Base-by-base conservation (phyloP, 2,888 invertebrate genomes). In the Gortyna flavago region DNA sequence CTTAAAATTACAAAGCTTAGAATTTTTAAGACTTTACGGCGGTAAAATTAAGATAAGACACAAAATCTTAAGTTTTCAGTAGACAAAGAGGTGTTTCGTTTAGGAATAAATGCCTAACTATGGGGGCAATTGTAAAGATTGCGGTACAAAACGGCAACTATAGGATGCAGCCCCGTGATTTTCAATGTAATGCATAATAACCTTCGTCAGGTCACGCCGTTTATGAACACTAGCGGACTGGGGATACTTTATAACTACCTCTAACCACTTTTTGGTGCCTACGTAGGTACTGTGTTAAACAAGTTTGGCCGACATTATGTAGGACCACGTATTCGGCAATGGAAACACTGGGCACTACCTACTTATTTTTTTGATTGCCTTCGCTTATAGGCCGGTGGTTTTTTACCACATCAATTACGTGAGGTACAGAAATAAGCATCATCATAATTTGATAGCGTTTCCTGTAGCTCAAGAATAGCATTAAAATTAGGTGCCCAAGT, bases 161-260 rank as follows among this genome's bases (percentile, higher is more conserved):
- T 90, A 82, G 90, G 92, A 91, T 91, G 86, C 86, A 88, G 89
- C 90, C 91, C 92, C 87, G 91, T 94, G 91, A 94, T 94, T 94
- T 94, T 91, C 92, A 92, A 93, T 94, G 93, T 93, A 92, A 88
- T 92, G 94, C 92, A 89, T 93, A 93, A 94, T 93, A 91, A 91
- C 90, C 88, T 86, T 88, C 84, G 86, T 87, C 88, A 81, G 90
- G 90, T 90, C 91, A 90, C 86, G 88, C 89, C 88, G 88, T 85
- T 88, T 86, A 88, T 84, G 84, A 81, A 80, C 85, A 80, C 77
- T 77, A 87, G 77, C 77, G 78, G 68, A 79, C 85, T 82, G 72
- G 77, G 81, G 80, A 85, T 83, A 86, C 83, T 86, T 80, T 72
- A 66, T 64, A 84, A 84, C 84, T 73, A 78, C 76, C 77, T 86